Evolutionary conservation across 2,113 vertebrate species (phyloP), one percentile per base, ranked within the genome.

Genomic region (Eulemur macaco): DNA sequence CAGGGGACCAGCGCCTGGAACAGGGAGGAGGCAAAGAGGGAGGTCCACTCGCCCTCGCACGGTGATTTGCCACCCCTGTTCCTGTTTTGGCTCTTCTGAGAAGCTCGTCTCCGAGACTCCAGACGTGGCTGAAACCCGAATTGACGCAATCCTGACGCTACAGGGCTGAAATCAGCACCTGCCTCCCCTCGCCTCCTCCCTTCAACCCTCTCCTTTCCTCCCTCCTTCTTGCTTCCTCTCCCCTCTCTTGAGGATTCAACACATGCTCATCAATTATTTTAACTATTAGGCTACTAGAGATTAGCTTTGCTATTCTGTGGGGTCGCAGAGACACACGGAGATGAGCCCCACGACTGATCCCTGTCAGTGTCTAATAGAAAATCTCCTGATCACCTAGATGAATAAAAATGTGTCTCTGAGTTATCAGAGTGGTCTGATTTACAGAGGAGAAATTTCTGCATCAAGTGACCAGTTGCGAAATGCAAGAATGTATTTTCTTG

Each of bases 81-180:
- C 98, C 97, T 98, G 98, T 98, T 98, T 98, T 97, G 97, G 97
- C 97, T 98, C 84, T 97, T 98, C 98, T 98, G 97, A 98, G 97
- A 97, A 98, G 98, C 98, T 98, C 78, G 0, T 95, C 98, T 98
- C 98, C 0, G 85, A 98, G 98, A 98, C 97, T 98, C 97, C 95
- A 98, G 98, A 99, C 98, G 98, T 98, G 98, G 98, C 98, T 99
- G 98, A 98, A 98, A 98, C 98, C 96, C 97, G 98, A 98, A 99
- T 99, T 99, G 99, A 99, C 99, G 99, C 99, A 99, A 99, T 99
- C 97, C 98, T 99, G 99, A 99, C 99, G 99, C 98, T 99, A 98
- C 98, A 98, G 97, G 97, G 97, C 98, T 99, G 99, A 99, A 99
- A 99, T 98, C 98, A 99, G 99, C 98, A 98, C 98, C 97, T 96